phyloP scores from a whole-genome alignment of 2,797 vertebrate genomes.

The Fringilla coelebs region DNA sequence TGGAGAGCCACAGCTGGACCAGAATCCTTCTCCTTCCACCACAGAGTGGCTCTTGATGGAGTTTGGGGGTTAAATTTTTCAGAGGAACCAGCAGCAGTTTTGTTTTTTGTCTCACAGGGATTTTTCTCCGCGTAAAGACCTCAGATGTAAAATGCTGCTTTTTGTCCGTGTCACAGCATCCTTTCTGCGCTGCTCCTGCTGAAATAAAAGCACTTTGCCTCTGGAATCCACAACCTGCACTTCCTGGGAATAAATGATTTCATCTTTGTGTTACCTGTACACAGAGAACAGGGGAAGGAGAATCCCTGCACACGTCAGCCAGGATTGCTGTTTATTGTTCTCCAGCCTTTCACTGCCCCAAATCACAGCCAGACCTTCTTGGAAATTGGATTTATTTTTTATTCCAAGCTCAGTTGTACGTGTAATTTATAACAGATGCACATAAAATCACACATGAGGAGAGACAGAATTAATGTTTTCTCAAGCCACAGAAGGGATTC shows the following conservation, averaged over 20 bases:
- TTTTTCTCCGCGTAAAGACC: fast-evolving
- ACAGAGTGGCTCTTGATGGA: neutral
- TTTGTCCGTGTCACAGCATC: neutral
- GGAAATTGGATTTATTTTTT: neutral
- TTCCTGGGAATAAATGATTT: neutral
- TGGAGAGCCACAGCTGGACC: neutral
- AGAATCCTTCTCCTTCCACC: neutral
- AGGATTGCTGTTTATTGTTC: neutral
- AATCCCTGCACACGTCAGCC: neutral
- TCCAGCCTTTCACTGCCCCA: neutral
- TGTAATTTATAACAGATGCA: neutral
- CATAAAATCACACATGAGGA: fast-evolving
- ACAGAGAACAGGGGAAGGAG: neutral
- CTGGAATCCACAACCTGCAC: neutral
- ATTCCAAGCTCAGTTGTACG: neutral
- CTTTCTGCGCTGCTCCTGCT: neutral
- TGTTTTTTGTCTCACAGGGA: neutral
- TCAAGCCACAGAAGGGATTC: neutral
- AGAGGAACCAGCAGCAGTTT: neutral
- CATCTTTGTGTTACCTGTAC: neutral
- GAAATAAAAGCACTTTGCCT: neutral
- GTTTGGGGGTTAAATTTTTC: neutral
- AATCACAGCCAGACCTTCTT: neutral
- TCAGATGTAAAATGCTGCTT: neutral
- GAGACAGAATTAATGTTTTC: neutral